These are phyloP conservation scores for Aethes cnicana DNA, from an alignment of 2,888 invertebrate genomes.

Conservation along the genomic window DNA sequence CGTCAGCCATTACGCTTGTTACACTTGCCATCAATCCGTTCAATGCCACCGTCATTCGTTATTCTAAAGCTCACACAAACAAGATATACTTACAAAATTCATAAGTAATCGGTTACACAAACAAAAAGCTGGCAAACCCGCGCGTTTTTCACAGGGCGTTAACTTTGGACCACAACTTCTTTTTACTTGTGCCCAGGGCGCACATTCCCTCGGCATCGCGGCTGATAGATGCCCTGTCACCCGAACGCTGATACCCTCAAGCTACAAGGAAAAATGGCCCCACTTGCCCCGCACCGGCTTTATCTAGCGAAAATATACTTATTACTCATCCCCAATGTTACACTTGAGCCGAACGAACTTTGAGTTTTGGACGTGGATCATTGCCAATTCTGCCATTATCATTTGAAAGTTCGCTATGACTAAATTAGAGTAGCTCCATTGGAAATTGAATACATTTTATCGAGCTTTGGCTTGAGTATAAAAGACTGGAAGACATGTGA, in stretches of 20 bases:
- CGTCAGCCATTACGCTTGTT: neutral
- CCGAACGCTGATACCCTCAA: constrained; percentile 30
- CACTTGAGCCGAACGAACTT: constrained; percentile 48
- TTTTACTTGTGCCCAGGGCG: constrained; percentile 2
- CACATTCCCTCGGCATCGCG: constrained; percentile 19
- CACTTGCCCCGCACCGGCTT: constrained; percentile 49
- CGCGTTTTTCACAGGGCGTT: constrained; percentile 6
- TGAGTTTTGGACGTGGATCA: constrained; percentile 48
- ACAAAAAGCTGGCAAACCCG: constrained; percentile 16
- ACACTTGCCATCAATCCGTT: no score
- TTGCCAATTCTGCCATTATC: constrained; percentile 51
- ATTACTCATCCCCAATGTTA: constrained; percentile 50
- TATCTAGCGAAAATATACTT: constrained; percentile 53
- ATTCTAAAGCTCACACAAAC: no score
- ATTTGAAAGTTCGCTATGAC: constrained; percentile 20
- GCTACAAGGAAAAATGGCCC: constrained; percentile 58
- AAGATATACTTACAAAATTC: no score
- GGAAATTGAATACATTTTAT: neutral
- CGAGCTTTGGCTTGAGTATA: no score
- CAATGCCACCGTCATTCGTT: no score
- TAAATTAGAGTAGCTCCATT: constrained; percentile 17
- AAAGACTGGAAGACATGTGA: no score
- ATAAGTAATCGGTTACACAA: constrained; percentile 26
- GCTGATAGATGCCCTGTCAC: constrained; percentile 28
- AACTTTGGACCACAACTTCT: neutral